These are phyloP conservation scores for Sabellastarte sp. DNA, from an alignment of 2,888 invertebrate genomes.

Conservation along the genomic window DNA sequence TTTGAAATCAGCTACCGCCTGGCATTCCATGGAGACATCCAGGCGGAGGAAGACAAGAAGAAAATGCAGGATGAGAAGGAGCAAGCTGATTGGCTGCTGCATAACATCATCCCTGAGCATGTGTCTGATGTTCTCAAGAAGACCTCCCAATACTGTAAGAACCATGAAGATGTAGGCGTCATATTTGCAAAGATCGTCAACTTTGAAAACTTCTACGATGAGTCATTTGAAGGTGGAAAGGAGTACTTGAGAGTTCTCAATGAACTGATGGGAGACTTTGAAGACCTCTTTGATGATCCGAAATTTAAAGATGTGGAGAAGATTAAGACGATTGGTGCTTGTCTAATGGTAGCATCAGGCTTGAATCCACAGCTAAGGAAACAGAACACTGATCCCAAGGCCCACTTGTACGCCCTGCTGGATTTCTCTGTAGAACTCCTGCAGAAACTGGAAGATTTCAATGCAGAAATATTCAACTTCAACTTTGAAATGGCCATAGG, in stretches of 20 bases:
- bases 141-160: slow-evolving; percentile 86
- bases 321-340: slow-evolving; percentile 93
- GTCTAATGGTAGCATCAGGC: slow-evolving; percentile 97
- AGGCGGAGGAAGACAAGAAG: slow-evolving; percentile 81
- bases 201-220: slow-evolving; percentile 97
- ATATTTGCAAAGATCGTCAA: slow-evolving; percentile 96
- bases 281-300: slow-evolving; percentile 80
- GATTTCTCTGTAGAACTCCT: slow-evolving; percentile 89
- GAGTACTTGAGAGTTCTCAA: slow-evolving; percentile 93
- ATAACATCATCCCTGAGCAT: slow-evolving; percentile 95
- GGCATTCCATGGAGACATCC: slow-evolving; percentile 88
- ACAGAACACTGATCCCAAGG: slow-evolving; percentile 70
- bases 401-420: slow-evolving; percentile 82
- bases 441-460: slow-evolving; percentile 63
- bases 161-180: slow-evolving; percentile 87
- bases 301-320: slow-evolving; percentile 89
- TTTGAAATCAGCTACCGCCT: slow-evolving; percentile 88
- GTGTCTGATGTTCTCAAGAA: slow-evolving; percentile 86
- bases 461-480: slow-evolving; percentile 59
- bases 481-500: slow-evolving; percentile 67
- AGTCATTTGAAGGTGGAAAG: slow-evolving; percentile 90
- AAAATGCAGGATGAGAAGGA: slow-evolving; percentile 89
- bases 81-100: slow-evolving; percentile 93
- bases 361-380: slow-evolving; percentile 78
- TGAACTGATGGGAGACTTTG: slow-evolving; percentile 93